Conservation (phyloP, 2,888 invertebrate genomes). For the Camponotus fellah region DNA sequence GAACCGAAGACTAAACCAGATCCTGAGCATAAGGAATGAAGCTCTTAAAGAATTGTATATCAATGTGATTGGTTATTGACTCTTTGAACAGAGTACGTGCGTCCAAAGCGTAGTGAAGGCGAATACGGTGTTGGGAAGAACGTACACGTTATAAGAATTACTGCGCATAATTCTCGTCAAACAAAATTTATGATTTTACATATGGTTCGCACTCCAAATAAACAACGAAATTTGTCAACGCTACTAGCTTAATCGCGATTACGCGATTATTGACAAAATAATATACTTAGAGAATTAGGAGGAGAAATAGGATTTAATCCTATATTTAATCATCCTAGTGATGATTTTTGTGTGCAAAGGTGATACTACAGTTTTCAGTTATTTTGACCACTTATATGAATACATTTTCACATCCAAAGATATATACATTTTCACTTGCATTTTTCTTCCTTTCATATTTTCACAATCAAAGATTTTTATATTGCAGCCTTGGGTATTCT, state of each 20-base stretch:
- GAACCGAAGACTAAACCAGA: constrained; percentile 84
- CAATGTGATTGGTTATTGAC: constrained; percentile 73
- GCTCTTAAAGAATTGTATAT: constrained; percentile 61
- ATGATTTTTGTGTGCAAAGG: constrained; percentile 25
- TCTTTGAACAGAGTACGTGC: constrained; percentile 42
- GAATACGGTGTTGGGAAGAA: constrained; percentile 55
- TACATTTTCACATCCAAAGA: constrained; percentile 22
- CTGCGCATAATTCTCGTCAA: constrained; percentile 54
- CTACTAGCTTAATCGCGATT: constrained; percentile 16
- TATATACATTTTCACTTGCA: background rate
- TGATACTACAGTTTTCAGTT: constrained; percentile 57
- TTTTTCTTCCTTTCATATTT: constrained; percentile 25
- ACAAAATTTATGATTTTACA: constrained; percentile 52
- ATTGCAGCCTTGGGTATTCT: background rate
- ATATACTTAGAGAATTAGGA: constrained; percentile 28
- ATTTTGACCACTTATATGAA: constrained; percentile 25
- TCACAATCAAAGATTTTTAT: constrained; percentile 32
- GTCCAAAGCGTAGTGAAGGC: constrained; percentile 43
- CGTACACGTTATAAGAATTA: constrained; percentile 52
- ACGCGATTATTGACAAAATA: constrained; percentile 22
- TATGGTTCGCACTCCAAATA: constrained; percentile 59
- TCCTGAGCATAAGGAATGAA: constrained; percentile 87
- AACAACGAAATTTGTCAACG: constrained; percentile 68
- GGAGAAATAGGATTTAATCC: constrained; percentile 25
- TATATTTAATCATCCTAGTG: constrained; percentile 3